A percentile compares a stretch with the other conserved stretches of the same genome.
Conservation (phyloP, 2,888 invertebrate species). For the Eutolmus rufibarbis region DNA sequence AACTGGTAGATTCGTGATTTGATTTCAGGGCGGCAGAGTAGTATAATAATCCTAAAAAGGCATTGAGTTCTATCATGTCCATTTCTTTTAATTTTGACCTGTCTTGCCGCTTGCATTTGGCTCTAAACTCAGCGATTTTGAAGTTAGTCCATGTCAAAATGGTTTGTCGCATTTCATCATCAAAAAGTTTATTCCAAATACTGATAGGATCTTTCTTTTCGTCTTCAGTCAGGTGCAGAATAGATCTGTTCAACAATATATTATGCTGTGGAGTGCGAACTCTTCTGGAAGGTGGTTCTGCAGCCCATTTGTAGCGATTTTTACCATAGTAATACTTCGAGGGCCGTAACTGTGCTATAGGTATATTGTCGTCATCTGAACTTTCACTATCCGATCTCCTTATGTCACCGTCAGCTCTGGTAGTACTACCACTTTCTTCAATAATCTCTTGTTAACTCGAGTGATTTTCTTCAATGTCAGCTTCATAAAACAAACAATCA, state of each 20-base stretch:
- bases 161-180: not conserved
- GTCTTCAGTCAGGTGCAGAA: not conserved
- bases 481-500: too few relatives aligned
- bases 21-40: constrained; percentile 47
- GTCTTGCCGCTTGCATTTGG: not conserved
- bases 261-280: not conserved
- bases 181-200: not conserved
- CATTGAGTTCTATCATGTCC: not conserved
- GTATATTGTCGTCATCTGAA: too few relatives aligned
- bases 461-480: too few relatives aligned
- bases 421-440: too few relatives aligned
- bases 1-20: constrained; percentile 45
- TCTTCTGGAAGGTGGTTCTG: not conserved
- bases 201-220: not conserved
- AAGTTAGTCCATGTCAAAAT: not conserved
- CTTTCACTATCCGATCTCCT: too few relatives aligned
- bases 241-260: not conserved
- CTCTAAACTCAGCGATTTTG: not conserved
- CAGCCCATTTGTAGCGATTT: not conserved
- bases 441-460: too few relatives aligned
- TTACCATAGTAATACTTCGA: not conserved
- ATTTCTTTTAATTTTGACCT: constrained; percentile 22
- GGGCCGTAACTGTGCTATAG: not conserved
- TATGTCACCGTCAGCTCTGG: too few relatives aligned
- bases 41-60: constrained; percentile 47